These are phyloP conservation scores for Drosophila flavopinicola DNA, from an alignment of 2,888 invertebrate species.

Conservation along the genomic window DNA sequence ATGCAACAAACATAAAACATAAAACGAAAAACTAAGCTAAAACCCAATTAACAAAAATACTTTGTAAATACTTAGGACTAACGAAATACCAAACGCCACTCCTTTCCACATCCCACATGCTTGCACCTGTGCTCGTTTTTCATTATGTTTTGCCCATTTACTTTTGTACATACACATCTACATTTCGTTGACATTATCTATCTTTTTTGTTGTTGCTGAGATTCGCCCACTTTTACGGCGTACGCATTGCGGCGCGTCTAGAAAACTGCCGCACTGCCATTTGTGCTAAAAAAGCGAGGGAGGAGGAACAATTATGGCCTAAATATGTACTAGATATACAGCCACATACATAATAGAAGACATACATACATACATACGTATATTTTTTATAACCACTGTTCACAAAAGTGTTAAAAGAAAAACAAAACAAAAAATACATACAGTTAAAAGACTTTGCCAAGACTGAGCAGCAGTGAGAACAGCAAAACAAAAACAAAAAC, in stretches of 20 bases:
- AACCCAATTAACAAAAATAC: slow-evolving; percentile 35
- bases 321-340: slow-evolving; percentile 41
- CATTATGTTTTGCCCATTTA: slow-evolving; percentile 6
- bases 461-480: slow-evolving; percentile 69
- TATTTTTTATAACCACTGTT: slow-evolving; percentile 69
- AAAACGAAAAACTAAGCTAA: slow-evolving; percentile 54
- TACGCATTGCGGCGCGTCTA: slow-evolving; percentile 63
- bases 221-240: slow-evolving; percentile 41
- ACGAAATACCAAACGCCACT: slow-evolving; percentile 7
- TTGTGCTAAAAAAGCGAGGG: slow-evolving; percentile 46
- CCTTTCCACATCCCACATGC: slow-evolving; percentile 2
- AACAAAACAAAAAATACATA: slow-evolving; percentile 35
- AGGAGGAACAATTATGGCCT: slow-evolving; percentile 48
- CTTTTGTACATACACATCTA: slow-evolving; percentile 65
- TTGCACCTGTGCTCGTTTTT: slow-evolving; percentile 24
- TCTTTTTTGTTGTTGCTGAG: too few species aligned
- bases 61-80: slow-evolving; percentile 51
- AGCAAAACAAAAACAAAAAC: slow-evolving; percentile 37
- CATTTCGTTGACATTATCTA: slow-evolving; percentile 61
- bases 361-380: slow-evolving; percentile 28
- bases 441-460: slow-evolving; percentile 73
- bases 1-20: too few species aligned
- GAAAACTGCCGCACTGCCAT: slow-evolving; percentile 64
- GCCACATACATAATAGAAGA: slow-evolving; percentile 9
- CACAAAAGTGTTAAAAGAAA: slow-evolving; percentile 44